phyloP scores from a whole-genome alignment of 2,888 invertebrate genomes.

The Alloplasta piceator region DNA sequence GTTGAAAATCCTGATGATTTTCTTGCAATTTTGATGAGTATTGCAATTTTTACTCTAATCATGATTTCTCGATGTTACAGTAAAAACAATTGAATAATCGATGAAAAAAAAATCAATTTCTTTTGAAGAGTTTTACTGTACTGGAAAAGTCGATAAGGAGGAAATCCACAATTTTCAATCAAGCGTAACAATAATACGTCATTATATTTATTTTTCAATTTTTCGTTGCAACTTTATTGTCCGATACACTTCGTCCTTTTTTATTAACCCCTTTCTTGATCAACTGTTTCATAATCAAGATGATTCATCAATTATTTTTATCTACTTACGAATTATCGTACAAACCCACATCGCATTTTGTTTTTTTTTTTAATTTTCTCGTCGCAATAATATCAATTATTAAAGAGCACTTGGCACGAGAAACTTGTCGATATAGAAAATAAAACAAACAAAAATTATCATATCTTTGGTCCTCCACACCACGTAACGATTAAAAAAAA shows the following conservation, averaged over 20 bases:
- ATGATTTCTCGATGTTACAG: no score
- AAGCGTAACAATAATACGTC: slow-evolving; percentile 1
- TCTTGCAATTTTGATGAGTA: background rate
- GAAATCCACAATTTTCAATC: background rate
- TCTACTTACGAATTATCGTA: slow-evolving; percentile 35
- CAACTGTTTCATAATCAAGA: background rate
- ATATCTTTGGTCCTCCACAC: slow-evolving; percentile 72
- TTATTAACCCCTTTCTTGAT: background rate
- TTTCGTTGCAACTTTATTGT: slow-evolving; percentile 23
- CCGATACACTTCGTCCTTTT: slow-evolving; percentile 2
- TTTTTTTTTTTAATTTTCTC: slow-evolving; percentile 25
- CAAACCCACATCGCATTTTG: slow-evolving; percentile 25
- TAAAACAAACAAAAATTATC: slow-evolving; percentile 57
- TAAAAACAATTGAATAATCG: no score
- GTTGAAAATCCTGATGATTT: background rate
- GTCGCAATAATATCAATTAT: slow-evolving; percentile 36
- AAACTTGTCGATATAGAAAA: slow-evolving; percentile 59
- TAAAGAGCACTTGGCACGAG: slow-evolving; percentile 46
- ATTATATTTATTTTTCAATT: background rate
- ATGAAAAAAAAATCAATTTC: no score
- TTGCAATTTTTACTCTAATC: no score
- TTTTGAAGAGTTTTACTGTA: no score
- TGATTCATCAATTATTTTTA: background rate
- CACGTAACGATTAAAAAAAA: slow-evolving; percentile 66
- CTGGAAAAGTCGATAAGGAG: no score